These are phyloP conservation scores for Ormia ochracea DNA, from an alignment of 2,888 invertebrate species.

Conservation along the genomic window DNA sequence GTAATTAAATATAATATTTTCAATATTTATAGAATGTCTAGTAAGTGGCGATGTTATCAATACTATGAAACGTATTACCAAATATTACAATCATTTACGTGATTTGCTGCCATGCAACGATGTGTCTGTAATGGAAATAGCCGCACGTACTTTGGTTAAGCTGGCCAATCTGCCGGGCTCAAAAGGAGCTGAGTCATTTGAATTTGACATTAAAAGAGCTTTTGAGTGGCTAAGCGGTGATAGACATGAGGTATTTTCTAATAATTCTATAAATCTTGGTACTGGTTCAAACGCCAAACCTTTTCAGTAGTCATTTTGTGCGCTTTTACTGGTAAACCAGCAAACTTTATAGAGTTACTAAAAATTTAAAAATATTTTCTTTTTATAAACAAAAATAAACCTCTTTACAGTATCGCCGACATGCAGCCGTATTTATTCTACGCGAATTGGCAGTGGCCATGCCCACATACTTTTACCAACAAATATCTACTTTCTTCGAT, in stretches of 20 bases:
- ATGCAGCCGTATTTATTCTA: conserved; percentile 93
- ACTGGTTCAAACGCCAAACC: no score
- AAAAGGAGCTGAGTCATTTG: conserved; percentile 97
- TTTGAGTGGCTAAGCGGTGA: conserved; percentile 96
- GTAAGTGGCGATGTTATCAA: conserved; percentile 96
- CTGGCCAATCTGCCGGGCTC: conserved; percentile 94
- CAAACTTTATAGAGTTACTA: no score
- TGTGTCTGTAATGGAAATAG: conserved; percentile 95
- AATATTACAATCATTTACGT: conserved; percentile 94
- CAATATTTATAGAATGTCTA: conserved; percentile 84
- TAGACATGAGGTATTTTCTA: conserved; percentile 83
- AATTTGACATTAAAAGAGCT: conserved; percentile 96
- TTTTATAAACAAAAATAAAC: not conserved
- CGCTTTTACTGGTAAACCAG: no score
- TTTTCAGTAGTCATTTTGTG: no score
- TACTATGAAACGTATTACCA: conserved; percentile 90
- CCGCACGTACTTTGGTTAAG: conserved; percentile 95
- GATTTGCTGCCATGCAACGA: conserved; percentile 93
- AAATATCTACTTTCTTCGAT: conserved; percentile 94
- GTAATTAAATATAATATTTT: not conserved
- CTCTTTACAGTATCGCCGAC: conserved; percentile 83
- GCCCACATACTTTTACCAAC: conserved; percentile 98
- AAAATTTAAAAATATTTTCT: no score
- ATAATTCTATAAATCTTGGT: not conserved
- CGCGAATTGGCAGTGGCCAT: conserved; percentile 96